phyloP scores from a whole-genome alignment of 2,113 vertebrate species.

The Clarias macrocephalus region DNA sequence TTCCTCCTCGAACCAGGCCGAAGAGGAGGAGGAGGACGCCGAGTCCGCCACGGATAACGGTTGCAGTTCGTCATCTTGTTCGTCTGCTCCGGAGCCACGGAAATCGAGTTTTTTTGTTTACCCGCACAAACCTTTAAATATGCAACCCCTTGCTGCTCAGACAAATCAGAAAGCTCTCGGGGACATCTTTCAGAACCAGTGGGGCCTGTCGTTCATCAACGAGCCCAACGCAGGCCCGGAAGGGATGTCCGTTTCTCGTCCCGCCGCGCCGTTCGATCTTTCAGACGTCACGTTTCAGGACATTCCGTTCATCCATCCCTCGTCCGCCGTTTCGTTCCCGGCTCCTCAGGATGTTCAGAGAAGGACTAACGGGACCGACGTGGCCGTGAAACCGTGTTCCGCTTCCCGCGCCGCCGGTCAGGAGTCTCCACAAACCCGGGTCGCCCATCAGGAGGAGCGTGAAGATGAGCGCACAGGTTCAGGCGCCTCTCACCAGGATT shows the following conservation, averaged over 20 bases:
- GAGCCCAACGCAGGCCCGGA: conserved; percentile 90
- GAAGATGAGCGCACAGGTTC: conserved; percentile 78
- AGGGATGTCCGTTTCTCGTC: conserved; percentile 66
- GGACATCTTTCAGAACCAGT: conserved; percentile 99
- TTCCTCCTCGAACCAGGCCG: conserved; percentile 68
- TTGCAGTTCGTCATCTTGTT: conserved; percentile 66
- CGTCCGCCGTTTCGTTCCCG: conserved; percentile 49
- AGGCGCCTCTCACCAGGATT: conserved; percentile 85
- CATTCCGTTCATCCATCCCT: conserved; percentile 22
- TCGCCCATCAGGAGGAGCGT: conserved; percentile 80
- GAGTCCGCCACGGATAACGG: conserved; percentile 73
- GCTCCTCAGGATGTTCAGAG: conserved; percentile 79
- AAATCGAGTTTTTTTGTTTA: conserved; percentile 95
- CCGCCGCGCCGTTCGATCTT: conserved; percentile 46
- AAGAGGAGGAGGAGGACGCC: conserved; percentile 84
- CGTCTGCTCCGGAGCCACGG: conserved; percentile 74
- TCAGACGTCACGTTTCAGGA: conserved; percentile 60
- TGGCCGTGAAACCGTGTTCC: conserved; percentile 66
- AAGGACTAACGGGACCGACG: conserved; percentile 77
- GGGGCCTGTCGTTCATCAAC: conserved; percentile 99
- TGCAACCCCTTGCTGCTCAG: conserved; percentile 89
- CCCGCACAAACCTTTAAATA: conserved; percentile 85
- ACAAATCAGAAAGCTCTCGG: conserved; percentile 94
- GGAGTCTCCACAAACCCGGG: conserved; percentile 76
- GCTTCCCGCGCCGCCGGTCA: conserved; percentile 70